Evolutionary conservation across 2,797 vertebrate species (phyloP), one percentile per base, ranked within the genome.

Genomic region (Phalloptychus januarius): DNA sequence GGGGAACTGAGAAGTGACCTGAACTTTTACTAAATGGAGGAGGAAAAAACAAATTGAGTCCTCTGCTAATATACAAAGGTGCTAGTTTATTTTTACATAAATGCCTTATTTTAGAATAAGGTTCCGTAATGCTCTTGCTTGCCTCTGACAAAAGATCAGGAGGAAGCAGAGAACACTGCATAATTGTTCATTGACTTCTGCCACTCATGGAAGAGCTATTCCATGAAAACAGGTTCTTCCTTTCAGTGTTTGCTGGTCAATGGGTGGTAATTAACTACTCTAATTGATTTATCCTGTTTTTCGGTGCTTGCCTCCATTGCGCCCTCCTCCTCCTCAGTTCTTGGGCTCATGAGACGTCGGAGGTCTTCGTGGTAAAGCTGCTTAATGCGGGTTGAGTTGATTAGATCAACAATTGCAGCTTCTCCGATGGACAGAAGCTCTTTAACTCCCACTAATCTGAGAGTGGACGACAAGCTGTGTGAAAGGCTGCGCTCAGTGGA

Each of bases 311-410:
- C 73, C 80, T 83, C 77, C 1, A 42, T 84, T 81, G 45, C 65
- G 65, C 80, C 81, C 70, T 61, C 75, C 63, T 56, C 65, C 79
- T 61, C 56, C 76, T 71, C 79, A 28, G 76, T 52, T 38, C 83
- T 86, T 67, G 3, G 72, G 70, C 82, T 87, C 71, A 76, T 80
- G 88, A 88, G 83, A 92, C 87, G 87, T 88, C 82, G 54, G 73
- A 79, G 83, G 63, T 83, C 83, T 85, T 90, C 82, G 85, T 90
- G 91, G 90, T 73, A 88, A 94, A 93, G 92, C 91, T 86, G 94
- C 93, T 94, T 94, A 94, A 90, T 85, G 83, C n/a, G 84, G 91
- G 88, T 93, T 71, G 88, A 93, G 87, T 94, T 95, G 95, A 95
- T 95, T 94, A 92, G 94, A 95, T 95, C 92, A 95, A 88, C 38